Conservation (phyloP, 2,888 invertebrate genomes). For the Temnothorax rugatulus region DNA sequence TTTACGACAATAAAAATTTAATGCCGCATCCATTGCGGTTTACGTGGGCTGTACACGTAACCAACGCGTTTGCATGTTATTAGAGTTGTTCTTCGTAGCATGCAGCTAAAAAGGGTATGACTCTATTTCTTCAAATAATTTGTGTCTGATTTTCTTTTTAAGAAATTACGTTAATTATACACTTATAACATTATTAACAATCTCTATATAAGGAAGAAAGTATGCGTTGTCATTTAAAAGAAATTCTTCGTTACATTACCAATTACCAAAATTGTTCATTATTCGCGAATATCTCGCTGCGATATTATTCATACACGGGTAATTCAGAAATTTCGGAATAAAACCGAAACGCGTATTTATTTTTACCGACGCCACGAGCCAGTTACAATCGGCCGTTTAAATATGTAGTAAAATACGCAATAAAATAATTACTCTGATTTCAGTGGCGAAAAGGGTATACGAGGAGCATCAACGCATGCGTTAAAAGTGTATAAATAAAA, state of each 20-base stretch:
- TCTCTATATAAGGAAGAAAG: not conserved
- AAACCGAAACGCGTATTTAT: slow-evolving; percentile 32
- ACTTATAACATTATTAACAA: not conserved
- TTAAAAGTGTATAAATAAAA: slow-evolving; percentile 31
- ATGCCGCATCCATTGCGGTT: not conserved
- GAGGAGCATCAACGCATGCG: not conserved
- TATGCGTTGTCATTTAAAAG: not conserved
- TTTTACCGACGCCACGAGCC: not conserved
- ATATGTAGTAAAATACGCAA: slow-evolving; percentile 11
- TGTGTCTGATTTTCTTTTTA: not conserved
- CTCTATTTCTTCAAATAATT: not conserved
- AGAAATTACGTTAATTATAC: not conserved
- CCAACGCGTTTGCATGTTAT: slow-evolving; percentile 22
- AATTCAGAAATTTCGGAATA: not conserved
- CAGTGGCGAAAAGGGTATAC: not conserved
- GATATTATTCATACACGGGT: not conserved
- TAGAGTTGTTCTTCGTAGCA: not conserved
- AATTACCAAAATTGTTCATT: not conserved
- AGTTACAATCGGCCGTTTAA: not conserved
- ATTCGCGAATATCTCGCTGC: not conserved
- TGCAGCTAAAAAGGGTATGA: not conserved
- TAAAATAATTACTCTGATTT: slow-evolving; percentile 21
- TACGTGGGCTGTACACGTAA: slow-evolving; percentile 1
- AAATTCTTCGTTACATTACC: not conserved
- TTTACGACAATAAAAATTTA: slow-evolving; percentile 10